Evolutionary conservation across 1,140 invertebrate species (phyloP).

Genomic region (Trichonephila clavata): DNA sequence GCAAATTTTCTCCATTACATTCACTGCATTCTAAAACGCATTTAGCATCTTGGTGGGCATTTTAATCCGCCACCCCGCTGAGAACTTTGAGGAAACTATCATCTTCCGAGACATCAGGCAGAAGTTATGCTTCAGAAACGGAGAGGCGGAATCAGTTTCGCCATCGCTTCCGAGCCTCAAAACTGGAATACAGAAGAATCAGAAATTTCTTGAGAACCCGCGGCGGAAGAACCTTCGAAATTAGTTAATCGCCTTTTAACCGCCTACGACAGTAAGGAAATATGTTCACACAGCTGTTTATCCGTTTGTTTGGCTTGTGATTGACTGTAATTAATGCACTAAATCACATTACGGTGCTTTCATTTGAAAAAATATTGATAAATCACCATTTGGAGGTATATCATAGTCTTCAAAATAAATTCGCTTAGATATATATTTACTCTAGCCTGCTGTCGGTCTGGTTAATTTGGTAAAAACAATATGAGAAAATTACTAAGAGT

Average conservation of each 20-base stretch:
- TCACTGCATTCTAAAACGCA: background rate
- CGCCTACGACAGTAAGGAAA: background rate
- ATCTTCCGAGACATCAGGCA: background rate
- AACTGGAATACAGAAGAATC: background rate
- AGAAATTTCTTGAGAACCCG: background rate
- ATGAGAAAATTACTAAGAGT: background rate
- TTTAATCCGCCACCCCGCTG: background rate
- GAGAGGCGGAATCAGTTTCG: background rate
- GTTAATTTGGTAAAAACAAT: too few relatives aligned
- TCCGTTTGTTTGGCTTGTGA: background rate
- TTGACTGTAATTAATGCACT: background rate
- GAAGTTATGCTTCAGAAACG: background rate
- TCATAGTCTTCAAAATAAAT: background rate
- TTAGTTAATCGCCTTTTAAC: constrained; percentile 22
- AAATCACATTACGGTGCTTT: background rate
- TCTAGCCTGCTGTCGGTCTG: too few relatives aligned
- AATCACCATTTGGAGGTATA: background rate
- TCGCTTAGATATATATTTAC: too few relatives aligned
- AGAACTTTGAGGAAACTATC: background rate
- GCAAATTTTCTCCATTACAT: too few relatives aligned
- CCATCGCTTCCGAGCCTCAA: background rate
- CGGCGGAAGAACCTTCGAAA: constrained; percentile 1
- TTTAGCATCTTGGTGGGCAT: background rate
- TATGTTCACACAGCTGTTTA: background rate
- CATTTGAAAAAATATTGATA: background rate